Evolutionary conservation across 2,797 vertebrate genomes (phyloP), one percentile per base, ranked within the genome.

Genomic region (Lutra lutra): DNA sequence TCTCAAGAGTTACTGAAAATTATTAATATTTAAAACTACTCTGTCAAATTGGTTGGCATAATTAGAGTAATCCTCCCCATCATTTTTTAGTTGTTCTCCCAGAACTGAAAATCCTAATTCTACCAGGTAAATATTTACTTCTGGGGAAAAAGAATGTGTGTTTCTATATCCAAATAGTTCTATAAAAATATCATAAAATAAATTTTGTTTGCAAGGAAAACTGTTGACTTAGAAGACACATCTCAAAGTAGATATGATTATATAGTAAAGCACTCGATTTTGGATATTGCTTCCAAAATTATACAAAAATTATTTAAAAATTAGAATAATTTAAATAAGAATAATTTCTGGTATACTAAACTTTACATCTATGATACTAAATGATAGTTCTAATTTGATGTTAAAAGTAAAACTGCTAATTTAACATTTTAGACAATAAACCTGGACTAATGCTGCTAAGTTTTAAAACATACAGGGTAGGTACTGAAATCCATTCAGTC

Each of bases 1-100:
- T 89, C 21, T 79, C 18, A 77, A 35, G 54, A 72, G 46, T 86
- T 68, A 66, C 25, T 48, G 1, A 54, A 85, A 91, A 38, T 43
- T 75, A n/a, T 38, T 70, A 91, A 70, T 40, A 70, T 91, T 95
- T 89, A 51, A 91, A 95, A 62, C 77, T 78, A 18, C 8, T 43
- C 46, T 82, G 29, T 60, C 4, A 75, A 56, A 86, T 82, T 93
- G 5, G 32, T 88, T 18, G 86, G 40, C 60, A 21, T 56, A 68
- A 75, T 40, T 38, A 60, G 35, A 86, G 12, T 46, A 51, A 77
- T 70, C 1, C 13, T 66, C 66, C 5, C 75, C 20, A 10, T 51
- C 80, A 78, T 38, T 80, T 66, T 32, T 56, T 51, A 4, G 29
- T 62, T 68, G 17, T 85, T 79, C 35, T 70, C 88, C 25, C 2